Conservation (phyloP, 2,113 vertebrate species). For the Paradoxurus hermaphroditus region DNA sequence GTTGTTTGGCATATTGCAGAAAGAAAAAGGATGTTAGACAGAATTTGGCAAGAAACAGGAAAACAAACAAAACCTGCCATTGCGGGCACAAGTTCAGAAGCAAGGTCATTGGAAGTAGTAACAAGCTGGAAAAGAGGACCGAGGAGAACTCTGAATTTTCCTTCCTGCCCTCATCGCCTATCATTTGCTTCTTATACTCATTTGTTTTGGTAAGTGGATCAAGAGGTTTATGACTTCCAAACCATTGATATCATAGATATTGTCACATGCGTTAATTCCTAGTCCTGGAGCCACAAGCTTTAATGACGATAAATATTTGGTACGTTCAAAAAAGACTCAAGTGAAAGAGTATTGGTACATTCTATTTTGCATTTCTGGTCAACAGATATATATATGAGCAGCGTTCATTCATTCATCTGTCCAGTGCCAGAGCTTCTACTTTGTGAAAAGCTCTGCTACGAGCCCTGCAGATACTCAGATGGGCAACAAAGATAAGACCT, state of each 20-base stretch:
- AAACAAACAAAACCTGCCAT: conserved; percentile 32
- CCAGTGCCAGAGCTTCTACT: neutral
- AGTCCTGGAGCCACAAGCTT: neutral
- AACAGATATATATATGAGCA: neutral
- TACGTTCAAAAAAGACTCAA: neutral
- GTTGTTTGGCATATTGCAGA: conserved; percentile 1
- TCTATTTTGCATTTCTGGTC: neutral
- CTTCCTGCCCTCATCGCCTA: neutral
- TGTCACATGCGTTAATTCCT: neutral
- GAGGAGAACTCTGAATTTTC: neutral
- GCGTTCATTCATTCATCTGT: neutral
- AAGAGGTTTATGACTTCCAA: neutral
- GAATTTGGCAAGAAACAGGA: conserved; percentile 19
- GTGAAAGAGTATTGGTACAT: neutral
- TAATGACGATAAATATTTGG: neutral
- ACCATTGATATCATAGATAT: neutral
- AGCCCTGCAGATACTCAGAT: neutral
- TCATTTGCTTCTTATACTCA: neutral
- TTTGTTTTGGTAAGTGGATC: neutral
- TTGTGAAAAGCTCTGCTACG: neutral
- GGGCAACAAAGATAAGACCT: neutral
- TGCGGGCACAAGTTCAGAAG: neutral
- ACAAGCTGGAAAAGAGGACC: neutral
- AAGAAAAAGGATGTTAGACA: conserved; percentile 19
- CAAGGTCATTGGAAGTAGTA: neutral